Base-by-base conservation (phyloP, 2,797 vertebrate species). In the Rhadinocentrus ornatus region DNA sequence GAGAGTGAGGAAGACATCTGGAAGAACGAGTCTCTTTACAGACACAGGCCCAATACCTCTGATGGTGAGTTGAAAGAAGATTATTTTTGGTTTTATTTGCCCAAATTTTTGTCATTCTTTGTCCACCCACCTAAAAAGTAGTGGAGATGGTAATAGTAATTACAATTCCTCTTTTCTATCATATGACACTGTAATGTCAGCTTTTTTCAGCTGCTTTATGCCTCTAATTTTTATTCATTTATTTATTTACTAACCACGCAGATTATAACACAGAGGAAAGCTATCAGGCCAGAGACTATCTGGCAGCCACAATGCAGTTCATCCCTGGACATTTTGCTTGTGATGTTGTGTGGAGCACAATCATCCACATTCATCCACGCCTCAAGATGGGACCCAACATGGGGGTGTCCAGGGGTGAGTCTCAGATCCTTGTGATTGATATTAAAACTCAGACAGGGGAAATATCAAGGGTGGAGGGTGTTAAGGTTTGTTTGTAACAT, bases 1-100 rank as follows among this genome's bases (percentile, higher is more conserved):
- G 98, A 99, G 92, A 99, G 97, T 4, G 98, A 99, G 73, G 98
- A 99, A 76, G 98, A 99, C 78, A 96, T 99, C 88, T 99, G 98
- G 98, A 98, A 99, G 91, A 97, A 94, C 0, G 98, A 99, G 91
- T 96, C 95, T 0, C 93, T 94, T 15, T 99, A 96, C 82, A 94
- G 93, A 70, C 96, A 96, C 74, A 94, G 86, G 8, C 90, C 92
- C 22, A 91, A 96, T 77, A 88, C 93, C 52, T 94, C 94, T 0
- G 98, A 99, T 1, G 98, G 98, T 99, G 9, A 68, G 78, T 66
- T 22, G 62, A 12, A 6, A 12, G 16, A 4, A 18, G 27, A 32
- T 24, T 24, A 46, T 18, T 46, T 10, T n/a, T 13, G 10, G 5
- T n/a, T 61, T 57, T 44, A 9, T 53, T 16, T 66, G 24, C 18